A percentile compares a stretch with the other conserved stretches of the same genome.
phyloP scores from a whole-genome alignment of 2,888 invertebrate genomes.

The Unio pictorum region DNA sequence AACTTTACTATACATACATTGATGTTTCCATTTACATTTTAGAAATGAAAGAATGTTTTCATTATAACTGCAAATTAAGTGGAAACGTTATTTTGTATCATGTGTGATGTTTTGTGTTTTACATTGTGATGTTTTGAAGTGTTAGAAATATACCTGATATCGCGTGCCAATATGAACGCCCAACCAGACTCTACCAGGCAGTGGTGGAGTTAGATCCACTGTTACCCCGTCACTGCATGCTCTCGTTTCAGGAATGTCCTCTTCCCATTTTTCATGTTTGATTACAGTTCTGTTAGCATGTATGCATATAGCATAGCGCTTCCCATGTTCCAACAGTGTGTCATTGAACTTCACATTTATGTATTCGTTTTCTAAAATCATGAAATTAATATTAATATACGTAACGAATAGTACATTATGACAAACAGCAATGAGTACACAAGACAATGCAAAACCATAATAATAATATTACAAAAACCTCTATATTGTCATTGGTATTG shows the following conservation, averaged over 20 bases:
- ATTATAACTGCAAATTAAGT: neutral
- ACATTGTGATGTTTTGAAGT: neutral
- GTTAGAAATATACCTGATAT: slow-evolving; percentile 9
- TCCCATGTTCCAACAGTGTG: slow-evolving; percentile 8
- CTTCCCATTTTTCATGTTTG: slow-evolving; percentile 10
- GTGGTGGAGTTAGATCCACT: slow-evolving; percentile 16
- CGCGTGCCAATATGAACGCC: slow-evolving; percentile 2
- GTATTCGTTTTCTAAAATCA: slow-evolving; percentile 10
- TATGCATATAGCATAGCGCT: slow-evolving; percentile 14
- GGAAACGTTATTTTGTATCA: no score
- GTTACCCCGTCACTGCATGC: slow-evolving; percentile 17
- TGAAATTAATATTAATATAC: no score
- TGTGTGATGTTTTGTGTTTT: no score
- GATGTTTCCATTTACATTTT: neutral
- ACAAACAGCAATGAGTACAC: no score
- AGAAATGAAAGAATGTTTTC: neutral
- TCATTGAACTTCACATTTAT: slow-evolving; percentile 12
- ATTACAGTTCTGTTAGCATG: slow-evolving; percentile 2
- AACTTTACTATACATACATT: no score
- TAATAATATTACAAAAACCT: no score
- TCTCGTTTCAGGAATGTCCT: slow-evolving; percentile 2
- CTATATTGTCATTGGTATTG: no score
- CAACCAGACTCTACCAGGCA: slow-evolving; percentile 11
- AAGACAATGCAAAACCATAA: no score
- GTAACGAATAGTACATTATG: no score